Conservation (phyloP, 2,113 vertebrate genomes). For the Urocolius indicus region DNA sequence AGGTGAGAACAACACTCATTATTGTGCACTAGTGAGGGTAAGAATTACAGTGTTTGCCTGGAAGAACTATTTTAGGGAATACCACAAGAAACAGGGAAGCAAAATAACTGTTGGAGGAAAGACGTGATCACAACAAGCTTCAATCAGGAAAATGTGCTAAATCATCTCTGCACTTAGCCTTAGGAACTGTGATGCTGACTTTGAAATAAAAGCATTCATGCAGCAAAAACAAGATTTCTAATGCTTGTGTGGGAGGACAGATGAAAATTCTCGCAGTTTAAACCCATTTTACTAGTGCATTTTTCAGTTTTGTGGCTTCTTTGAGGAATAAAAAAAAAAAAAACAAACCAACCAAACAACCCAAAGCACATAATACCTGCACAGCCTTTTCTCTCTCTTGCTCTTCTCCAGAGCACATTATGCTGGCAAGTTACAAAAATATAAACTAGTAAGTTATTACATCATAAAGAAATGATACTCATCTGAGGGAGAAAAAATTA, state of each 20-base stretch:
- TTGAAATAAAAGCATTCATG: neutral
- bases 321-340: neutral
- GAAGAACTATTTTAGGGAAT: neutral
- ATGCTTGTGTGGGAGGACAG: neutral
- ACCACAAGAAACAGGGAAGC: neutral
- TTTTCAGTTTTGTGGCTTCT: neutral
- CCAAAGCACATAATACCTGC: neutral
- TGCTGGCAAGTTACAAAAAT: neutral
- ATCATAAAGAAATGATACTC: neutral
- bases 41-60: neutral
- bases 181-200: neutral
- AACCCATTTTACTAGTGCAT: neutral
- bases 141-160: neutral
- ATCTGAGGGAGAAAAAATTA: neutral
- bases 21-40: neutral
- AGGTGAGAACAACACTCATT: neutral
- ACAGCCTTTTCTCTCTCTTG: neutral
- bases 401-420: neutral
- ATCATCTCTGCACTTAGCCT: slow-evolving; percentile 16
- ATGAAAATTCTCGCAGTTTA: neutral
- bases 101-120: neutral
- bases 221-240: neutral
- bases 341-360: no score
- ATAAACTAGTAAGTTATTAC: neutral
- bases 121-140: neutral